These are phyloP conservation scores for Parauchenoglanis ngamensis DNA, from an alignment of 2,797 vertebrate species.

Conservation along the genomic window DNA sequence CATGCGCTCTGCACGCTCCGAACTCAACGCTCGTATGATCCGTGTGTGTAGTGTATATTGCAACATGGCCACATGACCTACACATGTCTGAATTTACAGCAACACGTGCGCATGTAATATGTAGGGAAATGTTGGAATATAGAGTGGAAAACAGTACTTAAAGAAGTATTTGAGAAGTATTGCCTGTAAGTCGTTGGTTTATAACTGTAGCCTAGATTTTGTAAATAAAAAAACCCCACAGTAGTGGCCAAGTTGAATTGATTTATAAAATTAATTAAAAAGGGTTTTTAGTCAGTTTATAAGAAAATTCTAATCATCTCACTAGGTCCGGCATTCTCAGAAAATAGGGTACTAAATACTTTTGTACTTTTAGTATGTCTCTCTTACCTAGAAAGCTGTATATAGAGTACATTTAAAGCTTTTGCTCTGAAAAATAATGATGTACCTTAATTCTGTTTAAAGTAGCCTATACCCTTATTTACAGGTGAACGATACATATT, in stretches of 20 bases:
- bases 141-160: not conserved
- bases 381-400: not conserved
- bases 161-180: not conserved
- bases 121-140: not conserved
- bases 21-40: not conserved
- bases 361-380: not conserved
- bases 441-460: not conserved
- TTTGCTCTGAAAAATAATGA: not conserved
- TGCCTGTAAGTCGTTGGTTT: not conserved
- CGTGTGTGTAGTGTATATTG: not conserved
- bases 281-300: not conserved
- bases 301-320: not conserved
- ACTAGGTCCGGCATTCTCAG: not conserved
- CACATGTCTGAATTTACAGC: not conserved
- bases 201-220: not conserved
- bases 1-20: not conserved
- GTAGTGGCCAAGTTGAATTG: not conserved
- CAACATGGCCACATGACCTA: not conserved
- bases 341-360: not conserved
- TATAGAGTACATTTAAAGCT: not conserved
- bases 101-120: not conserved
- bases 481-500: not conserved
- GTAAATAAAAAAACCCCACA: not conserved
- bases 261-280: slow-evolving; percentile 3
- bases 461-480: not conserved